Base-by-base conservation (phyloP, 1,140 invertebrate species). In the Calosoma granatense region DNA sequence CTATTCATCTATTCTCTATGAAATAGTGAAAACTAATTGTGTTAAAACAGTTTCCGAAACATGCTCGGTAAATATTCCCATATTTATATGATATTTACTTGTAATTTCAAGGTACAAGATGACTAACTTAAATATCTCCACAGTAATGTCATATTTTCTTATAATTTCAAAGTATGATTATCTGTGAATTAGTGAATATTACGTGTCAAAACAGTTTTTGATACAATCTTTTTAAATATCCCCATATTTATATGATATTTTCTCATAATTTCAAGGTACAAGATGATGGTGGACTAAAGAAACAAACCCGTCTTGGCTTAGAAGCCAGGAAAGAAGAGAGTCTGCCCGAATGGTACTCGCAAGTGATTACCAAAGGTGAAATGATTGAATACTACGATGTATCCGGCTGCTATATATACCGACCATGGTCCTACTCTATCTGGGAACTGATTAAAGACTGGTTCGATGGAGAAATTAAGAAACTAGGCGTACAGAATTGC, bases 331-430 rank as follows among this genome's bases (percentile, higher is more conserved):
- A 99, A 72, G 83, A 87, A 67, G 93, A 94, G 39, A 93, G 97
- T 72, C 76, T 99, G 4, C 80, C 94, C 0, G 95, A 99, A 59
- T 99, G 97, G 97, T 99, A 98, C 73, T 94, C 94, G 1, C 94
- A 99, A 78, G 90, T 98, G 1, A 93, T 99, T 55, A 97, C 92
- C 0, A 99, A 99, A 76, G 88, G 93, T 58, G 93, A 98, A 76
- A 83, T 99, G 84, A 98, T 99, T 36, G 97, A 99, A 71, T 99
- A 99, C 73, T 99, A 99, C 68, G 96, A 99, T 72, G 92, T 99
- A 3, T 97, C 94, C 54, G 97, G 97, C 0, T 99, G 97, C 76
- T 99, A 99, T 70, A 95, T 99, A 63, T 79, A 98, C 19, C 83
- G 96, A 23, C 96, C 95, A 1, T 98, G 95, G 94, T 87, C 95